Evolutionary conservation across 2,113 vertebrate species (phyloP).

Genomic region (Strix uralensis): DNA sequence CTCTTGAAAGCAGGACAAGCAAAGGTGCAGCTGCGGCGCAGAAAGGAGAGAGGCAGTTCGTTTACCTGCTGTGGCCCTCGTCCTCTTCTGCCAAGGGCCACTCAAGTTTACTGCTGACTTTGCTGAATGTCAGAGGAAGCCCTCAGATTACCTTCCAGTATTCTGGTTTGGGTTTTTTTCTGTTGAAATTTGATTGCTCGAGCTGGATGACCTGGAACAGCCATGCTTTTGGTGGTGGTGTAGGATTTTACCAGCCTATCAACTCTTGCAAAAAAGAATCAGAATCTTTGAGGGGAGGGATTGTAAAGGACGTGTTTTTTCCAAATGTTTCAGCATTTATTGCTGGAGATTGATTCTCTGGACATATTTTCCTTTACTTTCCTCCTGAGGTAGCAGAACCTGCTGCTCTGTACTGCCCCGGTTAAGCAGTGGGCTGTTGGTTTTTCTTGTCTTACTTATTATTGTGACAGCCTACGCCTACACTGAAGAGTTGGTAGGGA

Average conservation of each 20-base stretch:
- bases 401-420: not conserved
- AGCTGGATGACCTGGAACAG: not conserved
- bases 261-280: not conserved
- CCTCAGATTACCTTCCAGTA: not conserved
- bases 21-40: not conserved
- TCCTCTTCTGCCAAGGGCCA: not conserved
- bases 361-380: not conserved
- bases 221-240: not conserved
- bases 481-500: not conserved
- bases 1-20: not conserved
- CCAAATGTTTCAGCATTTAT: not conserved
- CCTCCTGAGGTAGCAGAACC: not conserved
- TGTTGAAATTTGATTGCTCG: not conserved
- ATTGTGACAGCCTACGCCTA: not conserved
- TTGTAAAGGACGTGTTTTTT: not conserved
- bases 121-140: not conserved
- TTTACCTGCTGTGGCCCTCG: accelerated
- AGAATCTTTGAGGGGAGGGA: not conserved
- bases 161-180: not conserved
- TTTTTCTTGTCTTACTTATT: not conserved
- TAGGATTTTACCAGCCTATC: not conserved
- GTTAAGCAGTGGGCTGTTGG: not conserved
- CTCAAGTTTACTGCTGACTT: not conserved
- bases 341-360: not conserved
- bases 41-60: not conserved